Conservation (phyloP, 2,113 vertebrate genomes). For the Brachionichthys hirsutus region DNA sequence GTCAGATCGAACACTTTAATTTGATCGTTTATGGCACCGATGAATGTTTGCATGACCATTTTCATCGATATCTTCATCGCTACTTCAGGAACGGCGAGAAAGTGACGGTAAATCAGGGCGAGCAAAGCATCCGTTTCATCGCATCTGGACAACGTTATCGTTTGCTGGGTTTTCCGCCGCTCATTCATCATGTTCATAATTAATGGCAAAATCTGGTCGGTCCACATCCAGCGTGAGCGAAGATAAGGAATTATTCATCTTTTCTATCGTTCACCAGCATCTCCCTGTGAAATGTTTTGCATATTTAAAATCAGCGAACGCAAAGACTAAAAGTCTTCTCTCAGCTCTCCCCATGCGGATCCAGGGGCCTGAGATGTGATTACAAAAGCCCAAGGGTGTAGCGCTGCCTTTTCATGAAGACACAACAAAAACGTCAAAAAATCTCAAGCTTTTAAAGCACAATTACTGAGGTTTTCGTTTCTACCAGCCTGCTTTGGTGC, state of each 20-base stretch:
- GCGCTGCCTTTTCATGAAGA: slow-evolving; percentile 38
- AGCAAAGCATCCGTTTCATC: slow-evolving; percentile 8
- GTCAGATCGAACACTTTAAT: background rate
- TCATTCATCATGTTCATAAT: slow-evolving; percentile 53
- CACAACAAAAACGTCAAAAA: slow-evolving; percentile 36
- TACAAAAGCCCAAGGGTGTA: slow-evolving; percentile 36
- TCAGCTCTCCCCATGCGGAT: slow-evolving; percentile 3
- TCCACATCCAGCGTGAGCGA: slow-evolving; percentile 25
- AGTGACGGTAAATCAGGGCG: slow-evolving; percentile 6
- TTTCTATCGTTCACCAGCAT: slow-evolving; percentile 40
- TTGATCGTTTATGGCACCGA: slow-evolving; percentile 10
- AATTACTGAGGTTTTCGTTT: slow-evolving; percentile 46
- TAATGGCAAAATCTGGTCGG: slow-evolving; percentile 51
- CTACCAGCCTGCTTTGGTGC: slow-evolving; percentile 49
- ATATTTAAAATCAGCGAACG: slow-evolving; percentile 56
- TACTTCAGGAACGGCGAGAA: background rate
- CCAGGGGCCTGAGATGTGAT: slow-evolving; percentile 40
- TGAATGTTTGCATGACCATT: slow-evolving; percentile 6
- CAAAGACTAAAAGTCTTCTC: slow-evolving; percentile 26
- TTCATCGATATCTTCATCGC: background rate
- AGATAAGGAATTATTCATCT: slow-evolving; percentile 46
- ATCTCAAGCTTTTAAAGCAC: slow-evolving; percentile 33
- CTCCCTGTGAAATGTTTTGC: slow-evolving; percentile 48
- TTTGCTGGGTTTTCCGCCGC: slow-evolving; percentile 32
- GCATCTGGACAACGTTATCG: slow-evolving; percentile 6